Base-by-base conservation (phyloP, 2,113 vertebrate species). In the Myotis lucifugus region DNA sequence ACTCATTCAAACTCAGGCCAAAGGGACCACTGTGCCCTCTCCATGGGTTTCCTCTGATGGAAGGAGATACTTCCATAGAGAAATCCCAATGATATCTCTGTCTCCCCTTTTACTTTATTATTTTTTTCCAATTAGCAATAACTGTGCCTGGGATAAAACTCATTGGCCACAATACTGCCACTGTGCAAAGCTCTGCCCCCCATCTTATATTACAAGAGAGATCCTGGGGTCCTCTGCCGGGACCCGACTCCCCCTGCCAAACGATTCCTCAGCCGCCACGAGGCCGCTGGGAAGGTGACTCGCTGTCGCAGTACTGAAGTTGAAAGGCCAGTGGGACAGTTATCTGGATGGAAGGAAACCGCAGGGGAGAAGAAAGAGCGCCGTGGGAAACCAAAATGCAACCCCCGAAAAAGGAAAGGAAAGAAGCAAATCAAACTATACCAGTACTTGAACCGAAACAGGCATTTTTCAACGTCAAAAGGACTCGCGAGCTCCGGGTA, bases 401-500 rank as follows among this genome's bases (percentile, higher is more conserved):
- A 86, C 90, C 77, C 92, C 40, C 32, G 81, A 56, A 76, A 92
- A 69, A 40, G 70, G 15, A 91, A 90, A 61, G 66, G 67, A 76
- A 88, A 93, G 86, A 84, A 2, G 67, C 48, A 88, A 95, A 85
- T 92, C 59, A 70, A 82, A 78, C 77, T 19, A 0, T 92, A 91
- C 90, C 79, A 50, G 54, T 52, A 86, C 42, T 96, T 93, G 70
- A 92, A 93, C 88, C 74, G 46, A 96, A 95, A 92, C 67, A 95
- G 92, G 50, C 88, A 54, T 78, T 92, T 93, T 94, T 66, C 92
- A 95, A 93, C 4, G n/a, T 93, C 81, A 85, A 86, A 97, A 95
- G 88, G 88, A 86, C n/a, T 10, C 83, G 92, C 66, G 79, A 96
- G 82, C 27, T 94, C 95, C 87, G 40, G 89, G 86, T 46, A 95